Base-by-base conservation (phyloP, 2,797 vertebrate species). In the Peromyscus eremicus region DNA sequence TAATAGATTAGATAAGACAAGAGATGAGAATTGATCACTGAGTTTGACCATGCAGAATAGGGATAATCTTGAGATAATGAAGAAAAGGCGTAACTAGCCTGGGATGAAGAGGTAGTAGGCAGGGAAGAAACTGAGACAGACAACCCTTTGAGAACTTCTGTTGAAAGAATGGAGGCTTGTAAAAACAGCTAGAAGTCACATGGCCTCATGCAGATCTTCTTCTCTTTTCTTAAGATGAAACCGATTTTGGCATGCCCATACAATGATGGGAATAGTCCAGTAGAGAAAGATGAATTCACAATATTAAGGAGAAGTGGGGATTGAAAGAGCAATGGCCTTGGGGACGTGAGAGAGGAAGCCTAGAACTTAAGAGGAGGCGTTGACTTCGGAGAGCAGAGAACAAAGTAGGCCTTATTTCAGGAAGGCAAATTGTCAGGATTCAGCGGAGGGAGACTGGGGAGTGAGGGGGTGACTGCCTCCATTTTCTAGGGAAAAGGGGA, bases 401-500 rank as follows among this genome's bases (percentile, higher is more conserved):
- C 57, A 89, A 89, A 64, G 23, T 77, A 57, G 79, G 3, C 82
- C 10, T 68, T 11, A 0, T 27, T 62, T 32, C 19, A 23, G 57
- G 75, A 70, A 92, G 43, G 6, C 60, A n/a, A 68, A 73, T 7
- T 88, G 11, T 43, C 37, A 66, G 52, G 57, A 29, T 68, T 92
- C 87, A 83, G 27, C 60, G 1, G 62, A 70, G 14, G 37, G 27
- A 66, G 23, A 57, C 0, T 77, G 29, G 17, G 73, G 71, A 95
- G 66, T 49, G 19, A 2, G 43, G 27, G 29, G 23, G 32, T 43
- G 25, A 57, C 77, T 70, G 27, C 52, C 46, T 94, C 23, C 16
- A 29, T 91, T 94, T 90, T 84, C 81, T 95, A 81, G 40, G 37
- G 68, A 46, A 85, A 55, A 79, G 11, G 64, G 49, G 25, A 89